phyloP scores from a whole-genome alignment of 2,888 invertebrate genomes.

The Steinernema hermaphroditum region DNA sequence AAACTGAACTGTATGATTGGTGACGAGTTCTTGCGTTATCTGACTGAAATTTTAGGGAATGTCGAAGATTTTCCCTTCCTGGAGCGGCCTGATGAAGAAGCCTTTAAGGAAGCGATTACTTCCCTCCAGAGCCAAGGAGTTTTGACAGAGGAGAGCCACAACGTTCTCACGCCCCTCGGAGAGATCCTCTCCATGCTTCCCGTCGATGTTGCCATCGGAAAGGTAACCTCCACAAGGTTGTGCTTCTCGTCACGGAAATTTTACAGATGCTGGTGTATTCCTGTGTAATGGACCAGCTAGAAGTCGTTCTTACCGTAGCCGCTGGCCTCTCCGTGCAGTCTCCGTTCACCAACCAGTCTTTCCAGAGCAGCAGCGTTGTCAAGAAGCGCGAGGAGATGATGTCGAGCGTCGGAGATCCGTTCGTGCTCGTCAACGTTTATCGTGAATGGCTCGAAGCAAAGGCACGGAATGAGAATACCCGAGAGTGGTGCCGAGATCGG shows the following conservation, averaged over 20 bases:
- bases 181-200: constrained; percentile 84
- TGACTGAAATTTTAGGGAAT: constrained; percentile 49
- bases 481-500: constrained; percentile 84
- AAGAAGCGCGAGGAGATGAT: constrained; percentile 72
- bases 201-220: constrained; percentile 90
- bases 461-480: constrained; percentile 65
- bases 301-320: constrained; percentile 81
- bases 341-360: constrained; percentile 86
- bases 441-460: constrained; percentile 68
- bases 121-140: constrained; percentile 81
- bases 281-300: constrained; percentile 54
- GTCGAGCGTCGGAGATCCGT: constrained; percentile 92
- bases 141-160: constrained; percentile 36
- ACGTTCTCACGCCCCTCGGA: constrained; percentile 71
- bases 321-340: constrained; percentile 90
- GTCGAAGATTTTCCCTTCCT: constrained; percentile 81
- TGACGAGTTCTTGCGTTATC: background rate
- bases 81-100: constrained; percentile 83
- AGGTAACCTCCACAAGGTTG: no score
- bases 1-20: constrained; percentile 80
- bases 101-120: constrained; percentile 82
- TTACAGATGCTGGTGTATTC: constrained; percentile 59
- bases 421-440: constrained; percentile 79
- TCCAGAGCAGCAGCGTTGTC: constrained; percentile 74
- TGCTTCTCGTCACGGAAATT: no score